Evolutionary conservation across 2,797 vertebrate species (phyloP).

Genomic region (Caiman crocodilus): DNA sequence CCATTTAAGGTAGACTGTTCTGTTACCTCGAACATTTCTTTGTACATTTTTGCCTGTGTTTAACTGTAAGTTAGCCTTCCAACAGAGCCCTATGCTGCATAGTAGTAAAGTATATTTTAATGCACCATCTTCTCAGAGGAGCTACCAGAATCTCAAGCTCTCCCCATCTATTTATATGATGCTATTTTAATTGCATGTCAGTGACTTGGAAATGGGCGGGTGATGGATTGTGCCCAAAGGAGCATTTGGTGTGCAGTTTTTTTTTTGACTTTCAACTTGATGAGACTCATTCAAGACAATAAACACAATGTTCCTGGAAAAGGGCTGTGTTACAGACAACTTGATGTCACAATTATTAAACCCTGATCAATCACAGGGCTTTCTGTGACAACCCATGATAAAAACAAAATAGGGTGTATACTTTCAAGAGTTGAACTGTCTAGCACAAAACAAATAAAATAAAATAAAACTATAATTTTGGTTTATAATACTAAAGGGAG

Average conservation of each 20-base stretch:
- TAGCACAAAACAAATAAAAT: neutral
- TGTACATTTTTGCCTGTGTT: neutral
- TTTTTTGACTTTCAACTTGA: slow-evolving; percentile 70
- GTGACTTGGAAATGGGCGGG: slow-evolving; percentile 52
- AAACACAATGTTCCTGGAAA: slow-evolving; percentile 66
- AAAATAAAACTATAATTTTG: neutral
- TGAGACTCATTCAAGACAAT: slow-evolving; percentile 62
- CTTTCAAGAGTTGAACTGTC: slow-evolving; percentile 15
- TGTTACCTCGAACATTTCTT: neutral
- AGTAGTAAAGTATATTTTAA: slow-evolving; percentile 43
- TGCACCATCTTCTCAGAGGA: slow-evolving; percentile 58
- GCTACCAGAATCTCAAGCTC: slow-evolving; percentile 65
- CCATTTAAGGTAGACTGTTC: no score
- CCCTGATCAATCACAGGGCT: slow-evolving; percentile 47
- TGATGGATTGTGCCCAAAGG: slow-evolving; percentile 70
- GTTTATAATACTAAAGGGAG: neutral
- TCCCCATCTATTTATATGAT: slow-evolving; percentile 67
- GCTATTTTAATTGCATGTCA: slow-evolving; percentile 80
- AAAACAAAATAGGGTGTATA: neutral
- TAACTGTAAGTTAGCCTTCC: neutral
- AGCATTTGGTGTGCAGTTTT: slow-evolving; percentile 53
- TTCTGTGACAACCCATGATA: slow-evolving; percentile 35
- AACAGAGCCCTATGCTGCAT: neutral
- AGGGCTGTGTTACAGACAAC: slow-evolving; percentile 58
- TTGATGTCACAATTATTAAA: slow-evolving; percentile 69